phyloP scores from a whole-genome alignment of 2,888 invertebrate species.

The Corythucha ciliata region DNA sequence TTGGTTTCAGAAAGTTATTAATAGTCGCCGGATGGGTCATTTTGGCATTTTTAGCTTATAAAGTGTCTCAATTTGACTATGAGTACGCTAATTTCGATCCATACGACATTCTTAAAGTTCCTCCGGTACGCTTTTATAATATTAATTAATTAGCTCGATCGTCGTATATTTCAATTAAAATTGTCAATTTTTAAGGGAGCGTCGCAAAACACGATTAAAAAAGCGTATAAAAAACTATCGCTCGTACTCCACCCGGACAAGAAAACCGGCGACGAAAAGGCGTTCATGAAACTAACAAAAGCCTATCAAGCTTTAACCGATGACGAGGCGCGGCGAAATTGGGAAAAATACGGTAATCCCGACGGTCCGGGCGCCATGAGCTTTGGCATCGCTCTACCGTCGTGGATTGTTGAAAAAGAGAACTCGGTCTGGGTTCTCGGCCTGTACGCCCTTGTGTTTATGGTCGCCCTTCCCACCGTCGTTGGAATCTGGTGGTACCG shows the following conservation, averaged over 20 bases:
- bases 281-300: conserved; percentile 96
- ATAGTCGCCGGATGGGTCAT: conserved; percentile 76
- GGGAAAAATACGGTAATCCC: conserved; percentile 99
- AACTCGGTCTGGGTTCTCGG: conserved; percentile 97
- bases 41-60: conserved; percentile 72
- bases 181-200: conserved; percentile 52
- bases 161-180: background rate
- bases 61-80: conserved; percentile 93
- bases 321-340: conserved; percentile 92
- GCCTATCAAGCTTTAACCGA: conserved; percentile 81
- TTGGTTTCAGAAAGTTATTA: conserved; percentile 63
- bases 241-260: conserved; percentile 95
- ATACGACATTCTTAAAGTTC: conserved; percentile 86
- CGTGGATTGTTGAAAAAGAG: conserved; percentile 99
- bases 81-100: conserved; percentile 99
- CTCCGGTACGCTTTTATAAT: conserved; percentile 49
- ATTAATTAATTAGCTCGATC: background rate
- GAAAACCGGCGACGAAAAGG: conserved; percentile 92
- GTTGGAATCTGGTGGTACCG: conserved; percentile 99
- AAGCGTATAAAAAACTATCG: conserved; percentile 88
- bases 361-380: conserved; percentile 99
- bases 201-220: conserved; percentile 81
- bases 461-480: conserved; percentile 87
- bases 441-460: conserved; percentile 90
- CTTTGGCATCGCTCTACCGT: conserved; percentile 97